Evolutionary conservation across 2,113 vertebrate genomes (phyloP).

Genomic region (Gobiocypris rarus): DNA sequence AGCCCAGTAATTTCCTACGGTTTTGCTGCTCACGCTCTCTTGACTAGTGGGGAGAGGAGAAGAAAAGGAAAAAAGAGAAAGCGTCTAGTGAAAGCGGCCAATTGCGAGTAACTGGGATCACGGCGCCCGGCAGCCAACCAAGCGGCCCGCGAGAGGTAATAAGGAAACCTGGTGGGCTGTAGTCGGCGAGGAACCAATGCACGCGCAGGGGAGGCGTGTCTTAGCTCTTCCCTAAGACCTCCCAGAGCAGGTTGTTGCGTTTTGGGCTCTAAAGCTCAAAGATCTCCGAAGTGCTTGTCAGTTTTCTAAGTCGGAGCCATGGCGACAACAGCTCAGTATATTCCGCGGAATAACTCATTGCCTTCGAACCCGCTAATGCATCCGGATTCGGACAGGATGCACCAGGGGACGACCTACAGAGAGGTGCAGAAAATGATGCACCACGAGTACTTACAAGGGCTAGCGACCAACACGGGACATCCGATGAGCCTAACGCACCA

Average conservation of each 20-base stretch:
- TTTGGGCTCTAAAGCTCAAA: constrained; percentile 84
- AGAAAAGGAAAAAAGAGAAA: constrained; percentile 54
- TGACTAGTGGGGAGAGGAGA: constrained; percentile 49
- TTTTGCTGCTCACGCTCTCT: constrained; percentile 62
- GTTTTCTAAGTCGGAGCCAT: constrained; percentile 88
- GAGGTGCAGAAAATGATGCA: constrained; percentile 99
- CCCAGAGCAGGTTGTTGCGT: constrained; percentile 82
- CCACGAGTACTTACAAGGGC: constrained; percentile 93
- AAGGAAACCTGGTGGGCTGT: constrained; percentile 65
- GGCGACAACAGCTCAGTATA: constrained; percentile 95
- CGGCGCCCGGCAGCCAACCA: constrained; percentile 56
- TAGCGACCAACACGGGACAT: constrained; percentile 91
- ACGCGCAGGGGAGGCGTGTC: constrained; percentile 79
- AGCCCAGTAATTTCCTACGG: constrained; percentile 69
- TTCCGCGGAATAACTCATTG: constrained; percentile 90
- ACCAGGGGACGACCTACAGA: constrained; percentile 93
- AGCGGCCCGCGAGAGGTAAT: constrained; percentile 49
- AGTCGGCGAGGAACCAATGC: constrained; percentile 79
- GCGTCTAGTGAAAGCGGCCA: constrained; percentile 47
- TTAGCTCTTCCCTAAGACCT: constrained; percentile 74
- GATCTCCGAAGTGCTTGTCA: constrained; percentile 80
- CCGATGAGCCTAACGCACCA: constrained; percentile 92
- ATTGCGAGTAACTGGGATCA: constrained; percentile 58
- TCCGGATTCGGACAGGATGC: constrained; percentile 91
- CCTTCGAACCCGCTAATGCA: constrained; percentile 91